These are phyloP conservation scores for Polyergus mexicanus DNA, from an alignment of 1,140 invertebrate species.

Conservation along the genomic window DNA sequence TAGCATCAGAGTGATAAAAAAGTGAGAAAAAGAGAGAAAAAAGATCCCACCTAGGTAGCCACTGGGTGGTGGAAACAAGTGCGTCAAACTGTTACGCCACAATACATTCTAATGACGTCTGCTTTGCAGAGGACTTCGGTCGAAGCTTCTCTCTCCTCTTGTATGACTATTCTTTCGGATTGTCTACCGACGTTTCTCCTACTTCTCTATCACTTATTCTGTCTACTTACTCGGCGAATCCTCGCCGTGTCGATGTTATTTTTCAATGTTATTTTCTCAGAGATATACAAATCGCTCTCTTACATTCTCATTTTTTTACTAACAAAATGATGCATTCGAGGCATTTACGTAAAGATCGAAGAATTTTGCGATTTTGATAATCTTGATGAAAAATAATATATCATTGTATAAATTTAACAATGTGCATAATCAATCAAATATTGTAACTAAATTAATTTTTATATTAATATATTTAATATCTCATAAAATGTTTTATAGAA, in stretches of 20 bases:
- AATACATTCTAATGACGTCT: constrained; percentile 84
- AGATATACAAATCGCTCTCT: neutral
- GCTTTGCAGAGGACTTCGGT: constrained; percentile 62
- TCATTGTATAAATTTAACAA: neutral
- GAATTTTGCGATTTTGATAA: neutral
- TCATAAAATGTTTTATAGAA: neutral
- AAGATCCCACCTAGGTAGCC: constrained; percentile 11
- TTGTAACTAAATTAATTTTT: neutral
- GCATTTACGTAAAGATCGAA: neutral
- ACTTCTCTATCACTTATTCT: constrained; percentile 58
- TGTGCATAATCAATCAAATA: neutral
- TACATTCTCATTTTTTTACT: neutral
- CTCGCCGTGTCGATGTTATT: constrained; percentile 23
- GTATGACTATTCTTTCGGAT: constrained; percentile 34
- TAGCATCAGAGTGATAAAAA: neutral
- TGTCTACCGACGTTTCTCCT: constrained; percentile 52
- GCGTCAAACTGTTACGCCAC: constrained; percentile 78
- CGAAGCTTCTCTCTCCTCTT: constrained; percentile 26
- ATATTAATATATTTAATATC: neutral
- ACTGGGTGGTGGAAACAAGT: constrained; percentile 56
- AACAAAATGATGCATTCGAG: neutral
- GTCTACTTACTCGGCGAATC: constrained; percentile 47
- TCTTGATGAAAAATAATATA: neutral
- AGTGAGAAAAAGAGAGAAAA: neutral
- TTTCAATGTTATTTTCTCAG: constrained; percentile 23